Percentiles rank a stretch among this genome's conserved stretches.
Evolutionary conservation across 2,797 vertebrate genomes (phyloP).

Genomic region (Diceros bicornis): DNA sequence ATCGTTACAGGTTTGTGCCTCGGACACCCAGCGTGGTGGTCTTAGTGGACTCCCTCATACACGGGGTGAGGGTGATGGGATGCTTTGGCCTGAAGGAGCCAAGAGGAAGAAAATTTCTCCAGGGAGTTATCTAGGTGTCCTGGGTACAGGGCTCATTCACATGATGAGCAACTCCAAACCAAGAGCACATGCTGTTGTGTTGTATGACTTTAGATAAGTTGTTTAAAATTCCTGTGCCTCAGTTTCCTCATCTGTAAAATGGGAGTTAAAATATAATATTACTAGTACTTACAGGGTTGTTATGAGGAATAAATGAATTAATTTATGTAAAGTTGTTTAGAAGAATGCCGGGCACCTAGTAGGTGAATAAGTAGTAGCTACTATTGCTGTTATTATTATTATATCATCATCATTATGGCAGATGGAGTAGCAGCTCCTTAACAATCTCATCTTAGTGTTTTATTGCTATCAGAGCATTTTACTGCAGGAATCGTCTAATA

Average conservation of each 20-base stretch:
- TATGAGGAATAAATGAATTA: not conserved
- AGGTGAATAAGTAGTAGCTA: not conserved
- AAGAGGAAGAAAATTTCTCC: not conserved
- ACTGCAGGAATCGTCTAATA: not conserved
- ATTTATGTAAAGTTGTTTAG: not conserved
- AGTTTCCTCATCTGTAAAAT: constrained; percentile 37
- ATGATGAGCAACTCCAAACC: not conserved
- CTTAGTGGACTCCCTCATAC: not conserved
- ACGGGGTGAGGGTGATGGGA: not conserved
- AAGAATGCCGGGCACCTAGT: not conserved
- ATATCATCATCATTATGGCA: not conserved
- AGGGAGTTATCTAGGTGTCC: not conserved
- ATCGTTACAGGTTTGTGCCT: constrained; percentile 95
- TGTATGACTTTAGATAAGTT: not conserved
- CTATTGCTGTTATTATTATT: no score
- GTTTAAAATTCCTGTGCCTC: not conserved
- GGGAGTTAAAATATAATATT: not conserved
- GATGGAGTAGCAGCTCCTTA: not conserved
- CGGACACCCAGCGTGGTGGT: not conserved
- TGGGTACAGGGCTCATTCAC: not conserved
- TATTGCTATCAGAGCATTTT: not conserved
- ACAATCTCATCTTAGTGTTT: not conserved
- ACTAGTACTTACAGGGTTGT: not conserved
- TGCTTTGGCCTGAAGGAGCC: not conserved
- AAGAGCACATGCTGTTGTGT: not conserved